Evolutionary conservation across 2,888 invertebrate genomes (phyloP), one percentile per base, ranked within the genome.

Genomic region (Drosophila borborema): DNA sequence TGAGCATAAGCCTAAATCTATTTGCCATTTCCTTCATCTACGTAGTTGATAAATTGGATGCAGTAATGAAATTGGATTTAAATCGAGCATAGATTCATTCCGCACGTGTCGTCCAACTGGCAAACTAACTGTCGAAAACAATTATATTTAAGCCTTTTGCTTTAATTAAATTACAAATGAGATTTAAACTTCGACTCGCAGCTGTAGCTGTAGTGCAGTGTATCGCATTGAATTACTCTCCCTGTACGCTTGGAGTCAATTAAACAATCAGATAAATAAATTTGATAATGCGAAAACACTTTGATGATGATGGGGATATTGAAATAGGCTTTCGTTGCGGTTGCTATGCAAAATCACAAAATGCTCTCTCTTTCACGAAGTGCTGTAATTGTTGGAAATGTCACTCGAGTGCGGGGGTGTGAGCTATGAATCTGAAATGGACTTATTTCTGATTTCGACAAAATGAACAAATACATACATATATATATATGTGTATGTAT

Each of bases 361-460:
- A 49, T 65, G 7, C 12, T 40, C 12, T 28, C 0, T 9, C 23
- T 23, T 3, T 16, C 18, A 6, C 10, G 1, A 49, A 60, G 41
- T 10, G 23, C n/a, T 28, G 31, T n/a, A 64, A 62, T 40, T 31
- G 3, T 61, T 46, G 48, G 28, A 31, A 20, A 41, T 40, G 38
- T n/a, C 38, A 10, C 34, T 20, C 43, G 34, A 41, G 38, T 59
- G 55, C 40, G 54, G 18, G 23, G 23, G 23, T 31, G 38, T 20
- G n/a, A 18, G 43, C 28, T 34, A 28, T 9, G 18, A 40, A 61
- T 60, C 18, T 45, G 28, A 36, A 23, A 61, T 45, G 31, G 41
- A 28, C 46, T 60, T 55, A 54, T 60, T 64, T 71, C 34, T 36
- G 41, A 67, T 43, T 66, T 56, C 55, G 7, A 31, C 48, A 31